Base-by-base conservation (phyloP, 2,888 invertebrate genomes). In the Cetonia aurata region DNA sequence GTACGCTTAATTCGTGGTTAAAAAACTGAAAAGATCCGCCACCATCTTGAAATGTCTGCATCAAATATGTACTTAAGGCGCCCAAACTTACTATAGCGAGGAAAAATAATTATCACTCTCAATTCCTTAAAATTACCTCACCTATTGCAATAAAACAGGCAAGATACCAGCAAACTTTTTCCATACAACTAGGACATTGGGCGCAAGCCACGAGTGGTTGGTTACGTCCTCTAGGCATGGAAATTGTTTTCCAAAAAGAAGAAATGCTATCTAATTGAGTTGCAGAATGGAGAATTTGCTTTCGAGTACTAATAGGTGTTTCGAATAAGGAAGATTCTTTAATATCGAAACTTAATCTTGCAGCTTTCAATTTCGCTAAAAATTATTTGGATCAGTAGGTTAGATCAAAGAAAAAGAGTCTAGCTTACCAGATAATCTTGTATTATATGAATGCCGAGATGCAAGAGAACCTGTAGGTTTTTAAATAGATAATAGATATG, bases 371-470 rank as follows among this genome's bases (percentile, higher is more conserved):
- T 56, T 56, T 56, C 8, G 56, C 56, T 56, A 44, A 10, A 31
- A 59, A 19, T 44, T 44, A 41, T 56, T 41, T 17, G 17, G 3
- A 15, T 41, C 9, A 41, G 8, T 25, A 6, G 15, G 37, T 9
- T 37, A 56, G 37, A n/a, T 41, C 25, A 1, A 25, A 25, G 25
- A 1, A 25, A 25, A 25, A 4, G n/a, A n/a, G 13, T 52, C 6
- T 3, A 4, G 8, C 59, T 59, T 59, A 59, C 59, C 59, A 19
- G 59, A 59, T 33, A 33, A 44, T 44, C 59, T 42, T 42, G 59
- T 59, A 9, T 59, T 59, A 37, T 59, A 59, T 0, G 31, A 59
- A n/a, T 59, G 59, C 8, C 59, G 9, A 46, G 59, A 59, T 12
- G 42, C 42, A 33, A 59, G 25, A 10, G 59, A 59, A 12, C 19